A percentile compares a stretch with the other conserved stretches of the same genome.
Conservation (phyloP, 2,797 vertebrate genomes). For the Galaxias olidus region DNA sequence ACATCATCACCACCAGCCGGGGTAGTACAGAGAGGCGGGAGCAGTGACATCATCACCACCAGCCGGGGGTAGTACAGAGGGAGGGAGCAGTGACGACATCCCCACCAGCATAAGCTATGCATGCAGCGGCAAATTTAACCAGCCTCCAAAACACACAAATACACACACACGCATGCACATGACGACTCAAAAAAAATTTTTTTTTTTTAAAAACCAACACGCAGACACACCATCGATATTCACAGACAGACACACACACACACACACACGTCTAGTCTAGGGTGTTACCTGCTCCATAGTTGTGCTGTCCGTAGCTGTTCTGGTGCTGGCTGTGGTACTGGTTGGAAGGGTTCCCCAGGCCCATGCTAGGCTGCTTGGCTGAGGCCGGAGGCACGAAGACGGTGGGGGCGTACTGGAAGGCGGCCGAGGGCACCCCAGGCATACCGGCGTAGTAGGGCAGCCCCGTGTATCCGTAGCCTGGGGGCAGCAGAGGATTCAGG, state of each 20-base stretch:
- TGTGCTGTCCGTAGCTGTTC: constrained; percentile 89
- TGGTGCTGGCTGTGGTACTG: constrained; percentile 91
- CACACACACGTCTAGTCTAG: not conserved
- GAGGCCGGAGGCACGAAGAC: constrained; percentile 94
- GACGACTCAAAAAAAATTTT: too few species aligned
- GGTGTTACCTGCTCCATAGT: constrained; percentile 84
- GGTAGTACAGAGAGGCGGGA: constrained; percentile 18
- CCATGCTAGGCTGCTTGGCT: constrained; percentile 90
- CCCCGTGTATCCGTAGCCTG: constrained; percentile 95
- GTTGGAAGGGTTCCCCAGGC: constrained; percentile 78
- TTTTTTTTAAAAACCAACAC: too few species aligned
- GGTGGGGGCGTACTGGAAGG: constrained; percentile 93
- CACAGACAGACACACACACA: not conserved
- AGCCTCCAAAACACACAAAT: constrained; percentile 52
- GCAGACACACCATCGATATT: too few species aligned
- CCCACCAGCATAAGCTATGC: constrained; percentile 63
- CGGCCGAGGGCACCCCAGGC: constrained; percentile 85
- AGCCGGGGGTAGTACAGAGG: constrained; percentile 46
- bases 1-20: constrained; percentile 51
- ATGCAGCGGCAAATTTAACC: constrained; percentile 66
- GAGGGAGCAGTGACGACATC: not conserved
- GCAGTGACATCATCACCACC: constrained; percentile 34
- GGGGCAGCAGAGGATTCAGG: constrained; percentile 90
- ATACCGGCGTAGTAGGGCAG: constrained; percentile 91
- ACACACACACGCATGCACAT: constrained; percentile 56